phyloP scores from a whole-genome alignment of 2,797 vertebrate species.

The Protonibea diacanthus region DNA sequence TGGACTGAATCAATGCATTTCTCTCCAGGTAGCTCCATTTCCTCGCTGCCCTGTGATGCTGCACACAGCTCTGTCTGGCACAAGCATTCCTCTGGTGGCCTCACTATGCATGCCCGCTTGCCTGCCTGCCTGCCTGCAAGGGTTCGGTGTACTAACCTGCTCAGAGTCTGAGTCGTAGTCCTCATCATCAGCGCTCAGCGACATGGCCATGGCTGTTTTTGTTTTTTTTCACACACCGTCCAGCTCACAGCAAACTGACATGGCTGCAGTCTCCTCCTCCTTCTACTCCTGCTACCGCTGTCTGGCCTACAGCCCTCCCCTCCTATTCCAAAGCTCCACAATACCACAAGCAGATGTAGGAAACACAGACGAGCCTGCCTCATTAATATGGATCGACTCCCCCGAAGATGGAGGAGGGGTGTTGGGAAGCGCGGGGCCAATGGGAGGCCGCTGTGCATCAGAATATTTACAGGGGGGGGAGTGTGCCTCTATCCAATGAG shows the following conservation, averaged over 20 bases:
- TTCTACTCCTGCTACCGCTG: slow-evolving; percentile 81
- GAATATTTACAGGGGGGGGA: slow-evolving; percentile 59
- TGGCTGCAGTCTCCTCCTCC: slow-evolving; percentile 89
- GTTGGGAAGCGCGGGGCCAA: slow-evolving; percentile 77
- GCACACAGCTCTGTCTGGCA: slow-evolving; percentile 62
- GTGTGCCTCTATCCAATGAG: slow-evolving; percentile 67
- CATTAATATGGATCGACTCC: slow-evolving; percentile 88
- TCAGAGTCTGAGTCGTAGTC: slow-evolving; percentile 96
- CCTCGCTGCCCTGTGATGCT: slow-evolving; percentile 72
- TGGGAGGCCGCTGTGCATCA: slow-evolving; percentile 61
- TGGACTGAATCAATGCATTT: slow-evolving; percentile 66
- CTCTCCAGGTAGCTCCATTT: slow-evolving; percentile 75
- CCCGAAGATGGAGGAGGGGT: slow-evolving; percentile 83
- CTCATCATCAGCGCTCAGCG: slow-evolving; percentile 95
- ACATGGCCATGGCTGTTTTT: slow-evolving; percentile 91
- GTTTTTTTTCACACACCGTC: slow-evolving; percentile 85
- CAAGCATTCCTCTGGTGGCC: slow-evolving; percentile 75
- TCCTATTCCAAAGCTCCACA: slow-evolving; percentile 82
- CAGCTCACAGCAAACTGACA: slow-evolving; percentile 90
- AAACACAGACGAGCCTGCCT: slow-evolving; percentile 79
- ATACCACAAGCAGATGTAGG: slow-evolving; percentile 82
- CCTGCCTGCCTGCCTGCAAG: slow-evolving; percentile 73
- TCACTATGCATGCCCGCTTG: slow-evolving; percentile 36
- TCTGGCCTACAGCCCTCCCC: slow-evolving; percentile 82
- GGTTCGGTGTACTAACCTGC: slow-evolving; percentile 86